Percentiles rank a stretch among this genome's conserved stretches.
Evolutionary conservation across 2,888 invertebrate species (phyloP).

Genomic region (Lasioglossum pauxillum): DNA sequence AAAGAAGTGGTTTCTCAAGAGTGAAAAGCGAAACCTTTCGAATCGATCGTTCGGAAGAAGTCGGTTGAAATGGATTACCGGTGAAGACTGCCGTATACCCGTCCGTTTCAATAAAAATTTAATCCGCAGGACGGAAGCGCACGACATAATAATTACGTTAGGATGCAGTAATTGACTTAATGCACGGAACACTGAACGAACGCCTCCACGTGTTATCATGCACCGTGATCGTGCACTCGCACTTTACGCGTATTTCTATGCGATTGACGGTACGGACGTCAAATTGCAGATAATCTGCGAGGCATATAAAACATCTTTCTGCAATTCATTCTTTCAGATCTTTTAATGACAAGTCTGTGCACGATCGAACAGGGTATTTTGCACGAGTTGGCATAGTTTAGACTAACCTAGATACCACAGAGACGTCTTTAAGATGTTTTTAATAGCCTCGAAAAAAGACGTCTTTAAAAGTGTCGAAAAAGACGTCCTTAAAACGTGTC

Average conservation of each 20-base stretch:
- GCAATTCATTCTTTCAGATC: not conserved
- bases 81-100: constrained; percentile 43
- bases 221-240: constrained; percentile 45
- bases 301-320: not conserved
- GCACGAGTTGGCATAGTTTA: not conserved
- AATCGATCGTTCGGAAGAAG: constrained; percentile 17
- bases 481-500: no score
- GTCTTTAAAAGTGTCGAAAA: no score
- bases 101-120: constrained; percentile 63
- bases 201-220: constrained; percentile 68
- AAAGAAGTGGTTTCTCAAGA: not conserved
- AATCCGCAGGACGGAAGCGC: constrained; percentile 54
- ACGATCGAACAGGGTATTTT: not conserved
- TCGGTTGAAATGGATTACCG: constrained; percentile 15
- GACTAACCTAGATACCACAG: not conserved
- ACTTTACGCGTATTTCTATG: constrained; percentile 40
- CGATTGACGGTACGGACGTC: constrained; percentile 6
- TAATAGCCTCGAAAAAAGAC: no score
- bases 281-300: constrained; percentile 9
- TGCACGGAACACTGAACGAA: constrained; percentile 72
- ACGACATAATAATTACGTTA: constrained; percentile 76
- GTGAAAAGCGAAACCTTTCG: constrained; percentile 41
- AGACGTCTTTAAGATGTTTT: no score
- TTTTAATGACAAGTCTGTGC: not conserved
- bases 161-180: constrained; percentile 76